phyloP scores from a whole-genome alignment of 2,797 vertebrate genomes.

The Malurus leucopterus region DNA sequence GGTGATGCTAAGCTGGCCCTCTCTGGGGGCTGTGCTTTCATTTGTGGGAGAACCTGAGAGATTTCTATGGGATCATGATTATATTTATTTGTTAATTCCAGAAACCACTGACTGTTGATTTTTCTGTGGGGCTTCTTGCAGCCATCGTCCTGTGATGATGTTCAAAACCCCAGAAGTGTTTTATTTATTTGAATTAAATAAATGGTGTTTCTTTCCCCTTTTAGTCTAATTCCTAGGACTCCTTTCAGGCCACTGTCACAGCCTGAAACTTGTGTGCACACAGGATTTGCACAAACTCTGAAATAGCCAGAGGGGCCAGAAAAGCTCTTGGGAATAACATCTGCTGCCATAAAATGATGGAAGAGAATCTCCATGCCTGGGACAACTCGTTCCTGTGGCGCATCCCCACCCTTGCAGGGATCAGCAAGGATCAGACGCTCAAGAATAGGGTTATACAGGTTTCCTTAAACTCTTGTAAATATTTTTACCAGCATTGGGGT shows the following conservation, averaged over 20 bases:
- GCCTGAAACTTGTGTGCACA: neutral
- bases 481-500: neutral
- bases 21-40: neutral
- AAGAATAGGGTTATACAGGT: neutral
- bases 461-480: neutral
- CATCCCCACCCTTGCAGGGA: neutral
- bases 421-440: neutral
- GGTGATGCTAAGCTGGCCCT: neutral
- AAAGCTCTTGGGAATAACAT: neutral
- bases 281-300: neutral
- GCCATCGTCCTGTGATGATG: neutral
- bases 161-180: neutral
- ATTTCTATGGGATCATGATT: neutral
- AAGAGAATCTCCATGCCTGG: neutral
- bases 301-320: neutral
- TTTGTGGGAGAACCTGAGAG: neutral
- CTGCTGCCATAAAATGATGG: neutral
- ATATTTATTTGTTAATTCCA: neutral
- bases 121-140: neutral
- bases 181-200: neutral
- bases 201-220: neutral
- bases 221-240: neutral
- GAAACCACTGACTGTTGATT: neutral
- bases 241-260: neutral
- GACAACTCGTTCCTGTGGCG: neutral